These are phyloP conservation scores for Phalacrocorax aristotelis DNA, from an alignment of 2,113 vertebrate genomes.

Conservation along the genomic window DNA sequence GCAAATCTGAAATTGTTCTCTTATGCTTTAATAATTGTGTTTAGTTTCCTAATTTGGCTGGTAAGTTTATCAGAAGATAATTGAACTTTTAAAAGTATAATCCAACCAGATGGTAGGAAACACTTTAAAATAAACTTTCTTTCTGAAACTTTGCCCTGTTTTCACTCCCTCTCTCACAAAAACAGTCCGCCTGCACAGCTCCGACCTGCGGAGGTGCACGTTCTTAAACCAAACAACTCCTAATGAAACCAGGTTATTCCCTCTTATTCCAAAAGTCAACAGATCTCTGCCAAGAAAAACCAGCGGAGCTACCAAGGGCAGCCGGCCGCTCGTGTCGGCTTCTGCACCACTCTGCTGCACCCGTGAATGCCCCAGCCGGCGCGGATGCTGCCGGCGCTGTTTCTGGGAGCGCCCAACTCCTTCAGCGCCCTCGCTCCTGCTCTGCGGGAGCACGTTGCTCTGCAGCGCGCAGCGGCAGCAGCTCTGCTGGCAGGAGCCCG, in stretches of 20 bases:
- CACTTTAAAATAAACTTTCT: constrained; percentile 30
- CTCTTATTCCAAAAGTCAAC: background rate
- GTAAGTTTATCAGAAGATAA: constrained; percentile 54
- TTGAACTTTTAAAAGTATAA: constrained; percentile 34
- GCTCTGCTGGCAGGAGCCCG: background rate
- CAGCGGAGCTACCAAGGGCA: background rate
- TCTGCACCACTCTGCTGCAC: background rate
- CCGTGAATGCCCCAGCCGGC: fast-evolving
- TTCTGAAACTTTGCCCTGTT: background rate
- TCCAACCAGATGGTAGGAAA: constrained; percentile 8
- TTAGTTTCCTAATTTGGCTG: constrained; percentile 55
- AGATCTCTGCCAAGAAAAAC: background rate
- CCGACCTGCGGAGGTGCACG: background rate
- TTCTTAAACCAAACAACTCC: constrained; percentile 4
- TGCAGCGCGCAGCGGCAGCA: fast-evolving
- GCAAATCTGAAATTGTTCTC: constrained; percentile 44
- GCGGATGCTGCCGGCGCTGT: fast-evolving
- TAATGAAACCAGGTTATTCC: background rate
- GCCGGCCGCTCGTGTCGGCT: background rate
- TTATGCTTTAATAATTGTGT: constrained; percentile 42
- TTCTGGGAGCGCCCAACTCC: background rate
- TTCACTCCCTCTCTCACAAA: background rate
- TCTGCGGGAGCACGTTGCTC: background rate
- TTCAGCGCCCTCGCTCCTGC: background rate
- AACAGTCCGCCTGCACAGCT: background rate